Conservation (phyloP, 2,113 vertebrate species). For the Rhea pennata region DNA sequence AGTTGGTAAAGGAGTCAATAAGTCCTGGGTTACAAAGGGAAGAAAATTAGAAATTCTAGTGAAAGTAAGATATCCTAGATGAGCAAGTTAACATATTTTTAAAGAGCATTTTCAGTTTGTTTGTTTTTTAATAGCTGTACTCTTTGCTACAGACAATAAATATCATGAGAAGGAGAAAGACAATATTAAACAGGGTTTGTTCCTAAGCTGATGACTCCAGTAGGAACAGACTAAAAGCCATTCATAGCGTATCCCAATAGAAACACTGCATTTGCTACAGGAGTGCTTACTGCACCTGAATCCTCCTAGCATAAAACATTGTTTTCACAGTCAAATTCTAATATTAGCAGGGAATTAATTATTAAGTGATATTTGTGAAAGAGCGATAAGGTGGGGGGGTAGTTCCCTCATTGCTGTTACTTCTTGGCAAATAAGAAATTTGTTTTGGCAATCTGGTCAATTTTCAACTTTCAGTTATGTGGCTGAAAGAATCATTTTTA, state of each 20-base stretch:
- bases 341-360: constrained; percentile 13
- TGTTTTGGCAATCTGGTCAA: not conserved
- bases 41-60: constrained; percentile 2
- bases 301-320: constrained; percentile 38
- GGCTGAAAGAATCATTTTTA: not conserved
- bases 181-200: constrained; percentile 53
- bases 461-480: constrained; percentile 1
- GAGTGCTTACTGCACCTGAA: constrained; percentile 41
- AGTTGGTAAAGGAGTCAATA: not conserved
- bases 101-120: not conserved
- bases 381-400: not conserved
- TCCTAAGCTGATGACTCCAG: constrained; percentile 53
- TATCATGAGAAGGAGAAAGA: constrained; percentile 57
- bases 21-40: not conserved
- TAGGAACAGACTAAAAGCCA: constrained; percentile 20
- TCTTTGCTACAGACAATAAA: constrained; percentile 33
- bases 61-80: not conserved
- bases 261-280: constrained; percentile 35
- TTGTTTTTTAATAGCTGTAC: not conserved
- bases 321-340: constrained; percentile 37
- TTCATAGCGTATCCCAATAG: constrained; percentile 45
- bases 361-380: not conserved
- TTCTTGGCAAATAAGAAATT: not conserved
- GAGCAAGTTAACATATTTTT: not conserved
- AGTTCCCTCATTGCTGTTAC: not conserved